Percentiles rank a stretch among this genome's conserved stretches.
Conservation (phyloP, 2,888 invertebrate genomes). For the Cantharis rufa region DNA sequence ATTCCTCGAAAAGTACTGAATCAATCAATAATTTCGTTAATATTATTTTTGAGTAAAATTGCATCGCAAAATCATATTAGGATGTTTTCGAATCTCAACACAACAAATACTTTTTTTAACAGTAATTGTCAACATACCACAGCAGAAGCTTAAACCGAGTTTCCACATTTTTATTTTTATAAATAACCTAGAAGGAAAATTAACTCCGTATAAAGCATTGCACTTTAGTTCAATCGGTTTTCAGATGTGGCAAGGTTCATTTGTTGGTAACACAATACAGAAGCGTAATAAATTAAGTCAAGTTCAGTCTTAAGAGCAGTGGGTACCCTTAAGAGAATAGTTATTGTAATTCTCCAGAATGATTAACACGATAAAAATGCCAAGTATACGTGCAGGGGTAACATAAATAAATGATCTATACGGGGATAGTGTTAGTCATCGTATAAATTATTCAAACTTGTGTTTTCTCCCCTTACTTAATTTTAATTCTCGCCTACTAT, state of each 20-base stretch:
- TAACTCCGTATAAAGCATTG: not conserved
- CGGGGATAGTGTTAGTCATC: constrained; percentile 15
- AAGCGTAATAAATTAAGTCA: not conserved
- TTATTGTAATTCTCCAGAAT: not conserved
- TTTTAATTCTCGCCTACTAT: constrained; percentile 8
- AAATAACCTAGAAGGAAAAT: not conserved
- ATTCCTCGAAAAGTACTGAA: too few species aligned
- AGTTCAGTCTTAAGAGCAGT: not conserved
- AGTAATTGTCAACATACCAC: not conserved
- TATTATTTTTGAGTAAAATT: not conserved
- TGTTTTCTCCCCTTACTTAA: constrained; percentile 13
- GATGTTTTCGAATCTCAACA: not conserved
- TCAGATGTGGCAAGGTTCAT: not conserved
- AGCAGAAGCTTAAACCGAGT: too few species aligned
- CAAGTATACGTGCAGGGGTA: not conserved
- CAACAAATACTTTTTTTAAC: not conserved
- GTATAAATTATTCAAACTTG: constrained; percentile 18
- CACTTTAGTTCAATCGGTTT: not conserved
- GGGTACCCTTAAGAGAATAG: not conserved
- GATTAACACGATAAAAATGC: constrained; percentile 2
- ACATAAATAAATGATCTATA: constrained; percentile 1
- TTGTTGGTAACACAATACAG: not conserved
- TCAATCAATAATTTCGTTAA: too few species aligned
- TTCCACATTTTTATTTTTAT: not conserved
- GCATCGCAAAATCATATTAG: not conserved